phyloP scores from a whole-genome alignment of 2,888 invertebrate genomes.

The Drosophila planitibia region DNA sequence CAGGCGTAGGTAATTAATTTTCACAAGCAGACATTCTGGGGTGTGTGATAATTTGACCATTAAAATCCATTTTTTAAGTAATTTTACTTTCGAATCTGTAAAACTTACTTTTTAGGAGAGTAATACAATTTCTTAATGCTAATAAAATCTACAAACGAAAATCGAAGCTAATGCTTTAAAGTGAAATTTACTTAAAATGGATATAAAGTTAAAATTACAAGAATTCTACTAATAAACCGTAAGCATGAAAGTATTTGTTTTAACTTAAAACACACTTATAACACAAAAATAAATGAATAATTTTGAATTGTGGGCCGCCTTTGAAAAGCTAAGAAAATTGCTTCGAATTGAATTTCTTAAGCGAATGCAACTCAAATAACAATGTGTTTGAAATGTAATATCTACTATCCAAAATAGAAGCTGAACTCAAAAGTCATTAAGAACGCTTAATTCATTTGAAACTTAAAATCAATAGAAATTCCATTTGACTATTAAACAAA shows the following conservation, averaged over 20 bases:
- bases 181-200: background rate
- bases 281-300: background rate
- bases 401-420: background rate
- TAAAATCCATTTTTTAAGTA: slow-evolving; percentile 4
- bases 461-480: slow-evolving; percentile 25
- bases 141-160: background rate
- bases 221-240: background rate
- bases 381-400: slow-evolving; percentile 3
- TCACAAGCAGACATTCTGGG: background rate
- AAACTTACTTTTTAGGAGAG: background rate
- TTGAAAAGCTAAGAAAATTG: background rate
- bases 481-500: slow-evolving; percentile 34
- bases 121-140: background rate
- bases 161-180: background rate
- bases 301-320: background rate
- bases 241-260: background rate
- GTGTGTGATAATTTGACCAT: slow-evolving; percentile 1
- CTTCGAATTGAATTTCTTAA: background rate
- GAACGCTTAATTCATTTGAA: slow-evolving; percentile 8
- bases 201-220: background rate
- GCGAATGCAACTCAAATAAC: background rate
- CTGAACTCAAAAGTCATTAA: slow-evolving; percentile 17
- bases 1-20: background rate
- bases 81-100: background rate
- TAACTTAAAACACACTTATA: too few species aligned